phyloP scores from a whole-genome alignment of 1,140 invertebrate genomes.

The Antheraea pernyi region DNA sequence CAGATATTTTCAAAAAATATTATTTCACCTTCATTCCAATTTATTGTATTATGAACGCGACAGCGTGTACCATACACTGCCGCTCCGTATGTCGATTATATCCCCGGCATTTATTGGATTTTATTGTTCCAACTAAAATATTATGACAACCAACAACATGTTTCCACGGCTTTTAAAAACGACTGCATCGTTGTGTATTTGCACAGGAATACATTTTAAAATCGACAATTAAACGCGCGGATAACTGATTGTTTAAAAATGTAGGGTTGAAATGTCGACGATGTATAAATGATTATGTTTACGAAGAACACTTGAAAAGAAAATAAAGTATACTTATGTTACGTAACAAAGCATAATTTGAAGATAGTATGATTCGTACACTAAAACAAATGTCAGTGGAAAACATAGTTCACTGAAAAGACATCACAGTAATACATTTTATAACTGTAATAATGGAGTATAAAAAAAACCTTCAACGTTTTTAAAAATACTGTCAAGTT shows the following conservation, averaged over 20 bases:
- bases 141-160: constrained; percentile 36
- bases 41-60: not conserved
- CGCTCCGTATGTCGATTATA: constrained; percentile 18
- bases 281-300: no score
- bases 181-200: not conserved
- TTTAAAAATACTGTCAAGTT: not conserved
- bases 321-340: no score
- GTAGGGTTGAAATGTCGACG: no score
- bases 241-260: no score
- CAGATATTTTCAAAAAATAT: not conserved
- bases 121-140: constrained; percentile 41
- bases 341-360: no score
- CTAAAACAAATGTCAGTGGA: no score
- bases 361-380: no score
- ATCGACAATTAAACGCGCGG: not conserved
- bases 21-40: not conserved
- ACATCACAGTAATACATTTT: no score
- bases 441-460: not conserved
- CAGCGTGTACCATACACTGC: not conserved
- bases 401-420: no score
- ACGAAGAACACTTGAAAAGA: no score
- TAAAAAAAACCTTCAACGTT: not conserved
- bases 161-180: constrained; percentile 16
- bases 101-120: constrained; percentile 28
- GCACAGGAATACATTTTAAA: not conserved